Base-by-base conservation (phyloP, 2,888 invertebrate species). In the Lithophane socia region DNA sequence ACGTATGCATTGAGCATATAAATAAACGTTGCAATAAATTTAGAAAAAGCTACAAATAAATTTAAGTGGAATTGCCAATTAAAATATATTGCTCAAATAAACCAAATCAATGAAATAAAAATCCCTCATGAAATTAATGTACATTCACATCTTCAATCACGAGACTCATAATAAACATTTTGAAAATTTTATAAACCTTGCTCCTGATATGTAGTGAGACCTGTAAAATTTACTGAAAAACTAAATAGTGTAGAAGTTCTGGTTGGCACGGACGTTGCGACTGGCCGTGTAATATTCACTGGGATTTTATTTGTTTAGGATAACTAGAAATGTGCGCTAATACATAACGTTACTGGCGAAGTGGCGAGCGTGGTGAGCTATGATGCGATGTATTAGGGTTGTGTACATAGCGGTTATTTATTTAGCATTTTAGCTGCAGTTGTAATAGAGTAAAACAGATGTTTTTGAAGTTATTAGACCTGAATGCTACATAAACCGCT, bases 191-290 rank as follows among this genome's bases (percentile, higher is more conserved):
- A 91, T 93, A 94, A 95, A 97, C 97, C 97, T 97, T 96, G 96
- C 71, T 97, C 97, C 97, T 91, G 96, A 92, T 96, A 97, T 75
- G 96, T 89, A 90, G 96, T 94, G 88, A 97, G 97, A 97, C 97
- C 97, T 97, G 97, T 82, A 96, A 97, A 96, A 94, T 96, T 96
- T 91, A 96, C 96, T 97, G 92, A 92, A 96, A 92, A 93, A 93
- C 96, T 96, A 92, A 96, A 96, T 96, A 94, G 94, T 93, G 94
- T 90, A 90, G 92, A 91, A 95, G 93, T 95, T 95, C 95, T 90
- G 47, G 52, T 44, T 29, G 44, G 56, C 64, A 85, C 37, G 69
- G 54, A 37, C 37, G 52, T 61, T 58, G 63, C 29, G 21, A 56
- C n/a, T 29, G 56, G 56, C 61, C 24, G 54, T 61, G 37, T 37